These are phyloP conservation scores for Acanthoscelides obtectus DNA, from an alignment of 2,888 invertebrate species.

Conservation along the genomic window DNA sequence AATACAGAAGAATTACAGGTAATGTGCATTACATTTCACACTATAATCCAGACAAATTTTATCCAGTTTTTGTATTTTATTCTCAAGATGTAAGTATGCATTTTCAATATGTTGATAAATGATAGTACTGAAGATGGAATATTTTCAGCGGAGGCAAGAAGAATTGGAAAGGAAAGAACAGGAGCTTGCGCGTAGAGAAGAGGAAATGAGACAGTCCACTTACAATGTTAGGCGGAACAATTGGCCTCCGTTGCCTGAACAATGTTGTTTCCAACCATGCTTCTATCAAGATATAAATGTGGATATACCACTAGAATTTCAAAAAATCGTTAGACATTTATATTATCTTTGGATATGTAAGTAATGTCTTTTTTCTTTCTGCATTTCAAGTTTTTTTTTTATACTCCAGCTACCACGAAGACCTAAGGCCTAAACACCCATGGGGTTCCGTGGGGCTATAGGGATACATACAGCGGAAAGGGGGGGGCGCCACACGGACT, in stretches of 20 bases:
- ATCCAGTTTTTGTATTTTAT: too few relatives aligned
- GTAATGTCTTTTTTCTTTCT: constrained; percentile 36
- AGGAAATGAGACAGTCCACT: constrained; percentile 67
- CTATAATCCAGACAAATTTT: constrained; percentile 1
- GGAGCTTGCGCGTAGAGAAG: constrained; percentile 82
- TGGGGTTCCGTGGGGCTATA: too few relatives aligned
- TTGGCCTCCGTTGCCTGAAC: constrained; percentile 96
- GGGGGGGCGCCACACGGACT: background rate
- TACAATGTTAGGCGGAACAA: constrained; percentile 79
- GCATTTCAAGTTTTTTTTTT: background rate
- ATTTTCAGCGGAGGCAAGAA: constrained; percentile 71
- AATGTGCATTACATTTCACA: too few relatives aligned
- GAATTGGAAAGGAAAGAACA: constrained; percentile 89
- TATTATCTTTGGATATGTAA: constrained; percentile 97
- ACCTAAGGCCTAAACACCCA: too few relatives aligned
- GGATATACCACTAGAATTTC: constrained; percentile 97
- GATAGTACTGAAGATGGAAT: constrained; percentile 3
- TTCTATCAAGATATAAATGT: constrained; percentile 99
- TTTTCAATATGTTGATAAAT: too few relatives aligned
- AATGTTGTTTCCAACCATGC: constrained; percentile 93
- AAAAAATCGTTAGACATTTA: constrained; percentile 88
- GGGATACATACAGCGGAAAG: background rate
- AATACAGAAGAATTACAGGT: constrained; percentile 76
- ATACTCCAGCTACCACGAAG: too few relatives aligned
- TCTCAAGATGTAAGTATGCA: too few relatives aligned